phyloP scores from a whole-genome alignment of 2,113 vertebrate species.

The Dicentrarchus labrax region DNA sequence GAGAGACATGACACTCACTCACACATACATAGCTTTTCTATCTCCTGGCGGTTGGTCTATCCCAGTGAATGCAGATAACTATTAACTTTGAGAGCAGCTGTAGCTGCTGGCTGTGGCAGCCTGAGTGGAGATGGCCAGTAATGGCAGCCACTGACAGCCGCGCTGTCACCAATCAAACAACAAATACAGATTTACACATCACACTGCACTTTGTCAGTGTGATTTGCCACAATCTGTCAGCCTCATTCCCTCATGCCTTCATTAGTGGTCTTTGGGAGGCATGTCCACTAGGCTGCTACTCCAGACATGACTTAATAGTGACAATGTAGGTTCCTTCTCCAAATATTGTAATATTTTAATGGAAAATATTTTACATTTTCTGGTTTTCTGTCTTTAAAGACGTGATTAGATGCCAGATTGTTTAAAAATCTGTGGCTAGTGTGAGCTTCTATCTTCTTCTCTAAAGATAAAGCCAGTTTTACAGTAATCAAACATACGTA shows the following conservation, averaged over 20 bases:
- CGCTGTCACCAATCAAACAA: conserved; percentile 57
- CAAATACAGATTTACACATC: conserved; percentile 56
- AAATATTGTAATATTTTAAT: conserved; percentile 3
- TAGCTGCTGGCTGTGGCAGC: conserved; percentile 21
- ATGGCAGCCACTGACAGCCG: conserved; percentile 46
- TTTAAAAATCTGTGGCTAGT: conserved; percentile 12
- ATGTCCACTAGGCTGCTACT: not conserved
- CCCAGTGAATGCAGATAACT: conserved; percentile 38
- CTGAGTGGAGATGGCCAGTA: conserved; percentile 15
- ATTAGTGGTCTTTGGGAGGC: not conserved
- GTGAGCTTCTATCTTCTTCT: not conserved
- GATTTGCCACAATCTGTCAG: conserved; percentile 42
- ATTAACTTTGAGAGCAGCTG: conserved; percentile 41
- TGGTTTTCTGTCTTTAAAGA: not conserved
- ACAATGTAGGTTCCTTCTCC: not conserved
- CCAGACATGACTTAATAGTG: not conserved
- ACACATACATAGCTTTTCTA: not conserved
- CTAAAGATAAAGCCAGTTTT: not conserved
- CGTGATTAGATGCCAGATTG: conserved; percentile 9
- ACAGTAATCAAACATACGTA: conserved; percentile 3
- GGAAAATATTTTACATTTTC: conserved; percentile 8
- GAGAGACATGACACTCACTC: not conserved
- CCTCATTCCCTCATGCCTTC: not conserved
- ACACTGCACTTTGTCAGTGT: conserved; percentile 51
- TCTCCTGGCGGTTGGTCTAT: not conserved